Evolutionary conservation across 1,140 invertebrate genomes (phyloP), one percentile per base, ranked within the genome.

Genomic region (Muscidifurax raptorellus): DNA sequence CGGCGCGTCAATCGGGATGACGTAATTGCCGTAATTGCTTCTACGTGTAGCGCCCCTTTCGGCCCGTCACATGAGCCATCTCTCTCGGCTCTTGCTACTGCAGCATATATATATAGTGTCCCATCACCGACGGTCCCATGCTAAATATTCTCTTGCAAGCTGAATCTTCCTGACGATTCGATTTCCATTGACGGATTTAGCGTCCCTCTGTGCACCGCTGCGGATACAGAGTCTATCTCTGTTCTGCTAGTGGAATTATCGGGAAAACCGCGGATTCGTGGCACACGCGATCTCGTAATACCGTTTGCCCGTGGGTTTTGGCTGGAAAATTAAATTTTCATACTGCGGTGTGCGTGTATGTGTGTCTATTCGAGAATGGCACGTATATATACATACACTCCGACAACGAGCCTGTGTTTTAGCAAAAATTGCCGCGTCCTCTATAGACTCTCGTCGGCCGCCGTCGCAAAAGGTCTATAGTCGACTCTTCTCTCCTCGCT

Each of bases 11-110:
- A 81, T 81, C 80, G 40, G 10, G 66, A 36, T 40, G 71, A 82
- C 80, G 47, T 75, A 75, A 75, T 82, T 82, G 80, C 22, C 32
- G 71, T 82, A 82, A 82, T 82, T 82, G 80, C 80, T 59, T 59
- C 67, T 81, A 36, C 28, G 36, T 72, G 80, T 72, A 40, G 64
- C 7, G 7, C 18, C 18, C 47, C 52, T 59, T n/a, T 59, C 22
- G 52, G 15, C 52, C 52, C 30, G 52, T 40, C 77, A 40, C 25
- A 9, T 12, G 28, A 5, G 27, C 10, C 28, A 1, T 28, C 12
- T 13, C 64, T 66, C 64, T 10, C 64, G 2, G 1, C 22, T 2
- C 64, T 13, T 10, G 22, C n/a, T n/a, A 27, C n/a, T n/a, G 59
- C 59, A n/a, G 25, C 12, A 27, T 18, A 59, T n/a, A n/a, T n/a